Percentiles rank a stretch among this genome's conserved stretches.
These are phyloP conservation scores for Sebastes oblongus DNA, from an alignment of 2,797 vertebrate genomes.

Conservation along the genomic window DNA sequence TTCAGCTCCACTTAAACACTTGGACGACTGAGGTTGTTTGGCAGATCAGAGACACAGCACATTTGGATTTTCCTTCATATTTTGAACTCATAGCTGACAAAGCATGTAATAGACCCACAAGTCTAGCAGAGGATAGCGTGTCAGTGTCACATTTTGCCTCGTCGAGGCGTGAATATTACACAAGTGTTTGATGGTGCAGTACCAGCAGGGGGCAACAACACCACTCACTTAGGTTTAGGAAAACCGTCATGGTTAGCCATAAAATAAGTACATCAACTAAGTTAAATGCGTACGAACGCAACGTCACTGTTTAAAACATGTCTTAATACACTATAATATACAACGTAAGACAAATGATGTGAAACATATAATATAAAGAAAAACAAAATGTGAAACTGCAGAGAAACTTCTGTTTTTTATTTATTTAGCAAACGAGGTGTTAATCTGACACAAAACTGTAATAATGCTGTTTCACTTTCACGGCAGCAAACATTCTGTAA, in stretches of 20 bases:
- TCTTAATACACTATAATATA: neutral
- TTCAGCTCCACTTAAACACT: constrained; percentile 24
- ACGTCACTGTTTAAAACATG: no score
- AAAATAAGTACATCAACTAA: no score
- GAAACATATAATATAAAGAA: neutral
- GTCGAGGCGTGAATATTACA: no score
- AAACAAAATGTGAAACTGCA: neutral
- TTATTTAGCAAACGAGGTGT: neutral
- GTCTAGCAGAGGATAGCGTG: no score
- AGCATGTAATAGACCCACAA: no score
- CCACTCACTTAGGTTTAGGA: no score
- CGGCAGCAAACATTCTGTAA: neutral
- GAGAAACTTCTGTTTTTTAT: neutral
- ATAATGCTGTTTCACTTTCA: neutral
- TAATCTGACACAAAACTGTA: neutral
- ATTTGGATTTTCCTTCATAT: constrained; percentile 9
- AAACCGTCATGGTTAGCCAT: accelerated
- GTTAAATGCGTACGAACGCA: no score
- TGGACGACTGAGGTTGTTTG: constrained; percentile 11
- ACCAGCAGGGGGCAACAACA: no score
- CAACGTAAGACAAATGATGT: neutral
- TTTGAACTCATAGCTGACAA: neutral
- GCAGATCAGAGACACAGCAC: constrained; percentile 2
- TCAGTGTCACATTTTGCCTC: no score
- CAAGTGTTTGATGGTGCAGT: no score